Percentiles rank a stretch among this genome's conserved stretches.
Evolutionary conservation across 30 jellyfish, hydroid and myxozoan species (phyloP).

Genomic region (Chrysaora quinquecirrha): DNA sequence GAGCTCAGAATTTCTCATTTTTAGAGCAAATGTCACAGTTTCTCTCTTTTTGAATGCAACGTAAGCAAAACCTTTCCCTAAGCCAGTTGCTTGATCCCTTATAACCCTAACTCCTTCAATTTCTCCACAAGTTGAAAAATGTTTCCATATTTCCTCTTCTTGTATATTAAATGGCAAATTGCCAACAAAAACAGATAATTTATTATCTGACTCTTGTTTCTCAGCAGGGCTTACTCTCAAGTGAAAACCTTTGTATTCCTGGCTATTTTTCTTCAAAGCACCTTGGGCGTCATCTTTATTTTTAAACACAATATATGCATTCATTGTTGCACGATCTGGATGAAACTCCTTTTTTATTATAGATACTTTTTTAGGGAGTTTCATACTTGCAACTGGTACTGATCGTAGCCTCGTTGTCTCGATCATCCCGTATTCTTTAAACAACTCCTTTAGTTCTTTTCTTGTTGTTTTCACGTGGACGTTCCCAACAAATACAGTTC

Average conservation of each 20-base stretch:
- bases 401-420: constrained; percentile 84
- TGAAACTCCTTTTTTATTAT: constrained; percentile 55
- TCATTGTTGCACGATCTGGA: constrained; percentile 84
- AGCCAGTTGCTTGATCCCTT: constrained; percentile 76
- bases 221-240: constrained; percentile 53
- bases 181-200: constrained; percentile 77
- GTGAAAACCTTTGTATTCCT: constrained; percentile 36
- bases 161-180: constrained; percentile 83
- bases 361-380: constrained; percentile 37
- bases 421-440: constrained; percentile 64
- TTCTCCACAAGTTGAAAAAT: constrained; percentile 79
- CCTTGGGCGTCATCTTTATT: constrained; percentile 49
- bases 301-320: constrained; percentile 86
- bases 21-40: constrained; percentile 53
- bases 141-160: constrained; percentile 85
- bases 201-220: constrained; percentile 52
- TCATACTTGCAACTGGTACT: constrained; percentile 64
- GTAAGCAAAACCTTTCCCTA: constrained; percentile 96
- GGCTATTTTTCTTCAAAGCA: constrained; percentile 69
- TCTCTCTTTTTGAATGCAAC: constrained; percentile 43
- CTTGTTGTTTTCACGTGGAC: constrained; percentile 68
- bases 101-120: constrained; percentile 81
- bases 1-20: constrained; percentile 49
- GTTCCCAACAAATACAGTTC: constrained; percentile 95
- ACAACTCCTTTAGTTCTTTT: constrained; percentile 71